These are phyloP conservation scores for Marcusenius ussheri DNA, from an alignment of 2,113 vertebrate genomes.

Conservation along the genomic window DNA sequence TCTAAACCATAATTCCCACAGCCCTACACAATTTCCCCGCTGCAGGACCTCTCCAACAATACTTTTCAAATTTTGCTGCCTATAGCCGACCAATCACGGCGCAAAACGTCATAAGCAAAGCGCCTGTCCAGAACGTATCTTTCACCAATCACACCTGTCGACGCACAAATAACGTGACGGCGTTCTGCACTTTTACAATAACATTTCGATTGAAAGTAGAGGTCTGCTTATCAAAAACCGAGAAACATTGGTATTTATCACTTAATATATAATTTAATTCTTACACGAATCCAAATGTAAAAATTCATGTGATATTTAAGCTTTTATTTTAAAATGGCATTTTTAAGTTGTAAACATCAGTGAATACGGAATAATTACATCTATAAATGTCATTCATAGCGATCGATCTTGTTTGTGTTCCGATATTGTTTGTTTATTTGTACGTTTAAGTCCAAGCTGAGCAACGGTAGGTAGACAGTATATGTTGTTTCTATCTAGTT, in stretches of 20 bases:
- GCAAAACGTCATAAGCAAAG: background rate
- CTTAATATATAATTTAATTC: background rate
- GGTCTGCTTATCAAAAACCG: background rate
- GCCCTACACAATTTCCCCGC: background rate
- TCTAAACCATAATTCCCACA: background rate
- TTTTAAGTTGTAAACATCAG: background rate
- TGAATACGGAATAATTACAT: background rate
- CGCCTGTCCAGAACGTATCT: background rate
- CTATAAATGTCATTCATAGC: background rate
- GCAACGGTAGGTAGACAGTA: background rate
- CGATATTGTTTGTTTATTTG: background rate
- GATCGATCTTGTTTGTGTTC: background rate
- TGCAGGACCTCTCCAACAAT: background rate
- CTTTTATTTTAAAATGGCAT: background rate
- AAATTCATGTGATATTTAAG: background rate
- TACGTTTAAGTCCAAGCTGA: background rate
- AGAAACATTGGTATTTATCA: background rate
- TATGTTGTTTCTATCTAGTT: background rate
- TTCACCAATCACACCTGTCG: background rate
- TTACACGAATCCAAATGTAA: background rate
- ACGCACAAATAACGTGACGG: background rate
- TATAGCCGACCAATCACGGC: background rate
- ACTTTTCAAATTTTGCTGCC: slow-evolving; percentile 17
- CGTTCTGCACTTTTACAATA: background rate
- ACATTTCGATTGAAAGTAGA: background rate